Evolutionary conservation across 1,140 invertebrate genomes (phyloP).

Genomic region (Oscheius sp.): DNA sequence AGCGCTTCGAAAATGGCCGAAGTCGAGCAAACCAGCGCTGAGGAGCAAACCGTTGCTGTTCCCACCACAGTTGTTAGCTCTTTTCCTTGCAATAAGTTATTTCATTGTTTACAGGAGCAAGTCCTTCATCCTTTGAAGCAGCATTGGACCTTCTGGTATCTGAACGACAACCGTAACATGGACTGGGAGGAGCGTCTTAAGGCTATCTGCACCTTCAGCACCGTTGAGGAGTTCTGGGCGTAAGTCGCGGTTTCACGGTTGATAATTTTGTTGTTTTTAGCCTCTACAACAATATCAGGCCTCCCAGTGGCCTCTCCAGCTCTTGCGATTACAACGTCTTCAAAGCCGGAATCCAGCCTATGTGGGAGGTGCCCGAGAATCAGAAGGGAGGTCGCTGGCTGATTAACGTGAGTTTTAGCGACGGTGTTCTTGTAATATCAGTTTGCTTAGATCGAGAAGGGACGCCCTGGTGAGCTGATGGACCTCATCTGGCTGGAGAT

Average conservation of each 20-base stretch:
- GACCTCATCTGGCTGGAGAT: constrained; percentile 91
- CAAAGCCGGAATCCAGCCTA: constrained; percentile 81
- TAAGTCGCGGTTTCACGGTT: no score
- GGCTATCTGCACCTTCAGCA: constrained; percentile 86
- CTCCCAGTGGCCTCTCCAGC: constrained; percentile 79
- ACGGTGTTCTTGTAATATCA: background rate
- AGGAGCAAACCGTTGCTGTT: background rate
- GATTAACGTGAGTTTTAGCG: constrained; percentile 64
- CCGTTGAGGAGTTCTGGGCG: constrained; percentile 99
- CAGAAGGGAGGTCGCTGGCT: constrained; percentile 90
- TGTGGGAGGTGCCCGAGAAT: constrained; percentile 94
- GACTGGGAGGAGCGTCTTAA: constrained; percentile 89
- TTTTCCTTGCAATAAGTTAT: background rate
- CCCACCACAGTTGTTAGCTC: background rate
- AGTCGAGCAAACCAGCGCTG: background rate
- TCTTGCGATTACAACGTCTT: constrained; percentile 94
- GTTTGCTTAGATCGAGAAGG: constrained; percentile 60
- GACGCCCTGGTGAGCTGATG: constrained; percentile 73
- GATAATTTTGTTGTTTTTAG: constrained; percentile 41
- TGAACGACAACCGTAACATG: constrained; percentile 82
- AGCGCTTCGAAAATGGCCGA: background rate
- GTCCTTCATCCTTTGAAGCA: constrained; percentile 83
- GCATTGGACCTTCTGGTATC: constrained; percentile 95
- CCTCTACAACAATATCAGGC: constrained; percentile 77
- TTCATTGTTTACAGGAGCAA: background rate